Conservation (phyloP, 2,797 vertebrate species). For the Calcarius lapponicus region DNA sequence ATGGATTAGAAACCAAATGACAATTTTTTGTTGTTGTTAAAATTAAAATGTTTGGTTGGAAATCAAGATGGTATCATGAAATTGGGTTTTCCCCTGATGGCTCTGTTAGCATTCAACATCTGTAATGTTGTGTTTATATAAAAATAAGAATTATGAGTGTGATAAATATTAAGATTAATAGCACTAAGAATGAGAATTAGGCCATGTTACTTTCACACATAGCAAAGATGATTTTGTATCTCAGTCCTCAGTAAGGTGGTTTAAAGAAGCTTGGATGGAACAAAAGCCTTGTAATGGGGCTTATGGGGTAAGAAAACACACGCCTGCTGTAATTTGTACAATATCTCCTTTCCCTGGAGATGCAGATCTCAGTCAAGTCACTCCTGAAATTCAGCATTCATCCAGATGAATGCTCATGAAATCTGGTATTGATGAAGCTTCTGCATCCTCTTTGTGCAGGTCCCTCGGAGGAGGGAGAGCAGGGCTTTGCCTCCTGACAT, state of each 20-base stretch:
- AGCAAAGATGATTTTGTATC: not conserved
- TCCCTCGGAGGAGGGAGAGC: not conserved
- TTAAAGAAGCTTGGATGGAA: not conserved
- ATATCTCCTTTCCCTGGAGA: not conserved
- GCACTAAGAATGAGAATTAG: not conserved
- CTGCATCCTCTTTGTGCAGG: not conserved
- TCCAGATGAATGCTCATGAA: too few species aligned
- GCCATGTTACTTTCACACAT: not conserved
- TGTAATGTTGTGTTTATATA: not conserved
- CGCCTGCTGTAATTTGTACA: not conserved
- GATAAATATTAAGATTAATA: not conserved
- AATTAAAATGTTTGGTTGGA: not conserved
- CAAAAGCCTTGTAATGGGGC: not conserved
- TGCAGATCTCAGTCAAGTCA: not conserved
- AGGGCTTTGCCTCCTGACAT: not conserved
- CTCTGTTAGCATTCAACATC: not conserved
- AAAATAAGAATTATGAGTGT: not conserved
- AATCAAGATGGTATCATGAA: not conserved
- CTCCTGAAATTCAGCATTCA: not conserved
- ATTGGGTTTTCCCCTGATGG: not conserved
- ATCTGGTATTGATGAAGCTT: too few species aligned
- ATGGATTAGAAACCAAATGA: not conserved
- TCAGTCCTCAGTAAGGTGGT: not conserved
- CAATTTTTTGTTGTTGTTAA: not conserved
- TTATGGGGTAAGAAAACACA: not conserved